phyloP scores from a whole-genome alignment of 2,113 vertebrate genomes.

The Miniopterus natalensis region DNA sequence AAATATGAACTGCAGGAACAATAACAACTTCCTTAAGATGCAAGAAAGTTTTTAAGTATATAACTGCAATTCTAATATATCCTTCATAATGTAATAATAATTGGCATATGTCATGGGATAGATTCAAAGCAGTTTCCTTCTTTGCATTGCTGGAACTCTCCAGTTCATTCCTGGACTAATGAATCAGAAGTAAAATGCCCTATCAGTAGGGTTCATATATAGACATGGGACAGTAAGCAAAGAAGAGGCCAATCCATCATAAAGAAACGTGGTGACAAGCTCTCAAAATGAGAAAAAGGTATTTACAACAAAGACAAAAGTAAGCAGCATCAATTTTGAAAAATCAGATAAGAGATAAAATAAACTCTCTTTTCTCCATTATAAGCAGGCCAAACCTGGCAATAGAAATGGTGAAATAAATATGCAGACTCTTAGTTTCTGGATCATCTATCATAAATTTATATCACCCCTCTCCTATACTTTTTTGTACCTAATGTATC shows the following conservation, averaged over 20 bases:
- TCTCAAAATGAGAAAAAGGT: slow-evolving; percentile 46
- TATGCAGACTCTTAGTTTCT: background rate
- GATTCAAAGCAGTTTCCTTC: background rate
- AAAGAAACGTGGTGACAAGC: slow-evolving; percentile 30
- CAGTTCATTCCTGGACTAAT: slow-evolving; percentile 23
- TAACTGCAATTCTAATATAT: slow-evolving; percentile 42
- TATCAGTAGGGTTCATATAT: background rate
- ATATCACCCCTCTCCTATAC: background rate
- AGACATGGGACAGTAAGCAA: background rate
- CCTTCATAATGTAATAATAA: background rate
- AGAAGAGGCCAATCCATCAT: background rate
- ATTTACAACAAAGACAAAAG: slow-evolving; percentile 48
- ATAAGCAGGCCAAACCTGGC: background rate
- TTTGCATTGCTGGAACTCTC: background rate
- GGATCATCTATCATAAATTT: slow-evolving; percentile 23
- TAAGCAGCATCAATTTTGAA: slow-evolving; percentile 4
- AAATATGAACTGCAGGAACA: background rate
- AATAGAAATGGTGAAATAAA: background rate
- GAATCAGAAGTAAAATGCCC: slow-evolving; percentile 26
- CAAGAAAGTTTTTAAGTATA: background rate
- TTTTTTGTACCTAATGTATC: slow-evolving; percentile 28
- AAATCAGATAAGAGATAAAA: background rate
- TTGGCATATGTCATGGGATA: background rate
- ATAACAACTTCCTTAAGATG: background rate
- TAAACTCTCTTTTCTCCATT: background rate